Base-by-base conservation (phyloP, 2,113 vertebrate species). In the Polyodon spathula region DNA sequence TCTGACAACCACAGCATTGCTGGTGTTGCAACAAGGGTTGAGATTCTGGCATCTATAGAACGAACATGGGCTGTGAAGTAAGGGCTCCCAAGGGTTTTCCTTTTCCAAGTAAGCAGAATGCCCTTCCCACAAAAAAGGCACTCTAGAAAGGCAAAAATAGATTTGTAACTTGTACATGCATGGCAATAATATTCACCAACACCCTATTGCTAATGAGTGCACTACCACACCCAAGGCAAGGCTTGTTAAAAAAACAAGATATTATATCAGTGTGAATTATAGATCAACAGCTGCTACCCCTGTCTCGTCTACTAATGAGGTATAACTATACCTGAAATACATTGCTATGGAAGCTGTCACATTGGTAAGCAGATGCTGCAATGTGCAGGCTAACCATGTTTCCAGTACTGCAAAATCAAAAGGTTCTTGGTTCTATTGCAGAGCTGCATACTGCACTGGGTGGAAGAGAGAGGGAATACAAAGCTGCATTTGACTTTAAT, bases 231-330 rank as follows among this genome's bases (percentile, higher is more conserved):
- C 50, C 48, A 46, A 53, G 40, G 37, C 41, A 2, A 17, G 51
- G 61, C 40, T 52, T 55, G 52, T 68, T 68, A 51, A 54, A 56
- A 69, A 64, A 68, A 71, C 58, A 51, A 66, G 55, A 5, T 43
- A 27, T 71, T 76, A 70, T 40, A 74, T 80, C 74, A 78, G 15
- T 55, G 53, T 68, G 46, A 66, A 56, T 61, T 64, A 39, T 53
- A 72, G 65, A 68, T 27, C 54, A 61, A 16, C 61, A 54, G 67
- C 56, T 63, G 59, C 61, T 16, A 66, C 61, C 58, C 63, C 54
- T 74, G 65, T 27, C 60, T 69, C 59, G 67, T 61, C 66, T 75
- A n/a, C 68, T 76, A 74, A 79, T 75, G 70, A 76, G 71, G 46
- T 58, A 65, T 54, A 59, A 50, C 62, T 27, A 27, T 54, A 66